These are phyloP conservation scores for Phyllopteryx taeniolatus DNA, from an alignment of 2,113 vertebrate species.

Conservation along the genomic window DNA sequence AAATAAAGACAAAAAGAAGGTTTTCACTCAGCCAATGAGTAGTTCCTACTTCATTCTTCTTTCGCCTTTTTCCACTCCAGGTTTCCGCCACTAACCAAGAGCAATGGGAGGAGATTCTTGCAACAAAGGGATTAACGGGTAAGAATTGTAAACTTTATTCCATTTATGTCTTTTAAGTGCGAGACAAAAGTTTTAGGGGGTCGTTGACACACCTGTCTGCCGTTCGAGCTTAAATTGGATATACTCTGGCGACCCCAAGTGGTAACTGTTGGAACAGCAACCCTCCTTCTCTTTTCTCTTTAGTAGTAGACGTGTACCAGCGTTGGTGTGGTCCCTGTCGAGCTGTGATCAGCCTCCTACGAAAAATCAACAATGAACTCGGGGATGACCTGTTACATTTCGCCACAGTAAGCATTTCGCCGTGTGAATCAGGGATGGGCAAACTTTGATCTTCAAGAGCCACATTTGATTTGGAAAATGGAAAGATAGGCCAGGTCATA, in stretches of 20 bases:
- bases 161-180: background rate
- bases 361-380: slow-evolving; percentile 86
- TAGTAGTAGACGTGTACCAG: slow-evolving; percentile 89
- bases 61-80: slow-evolving; percentile 52
- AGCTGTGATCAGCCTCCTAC: slow-evolving; percentile 83
- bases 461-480: too few species aligned
- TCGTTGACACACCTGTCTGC: background rate
- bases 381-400: slow-evolving; percentile 85
- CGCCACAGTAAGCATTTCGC: slow-evolving; percentile 78
- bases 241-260: slow-evolving; percentile 54
- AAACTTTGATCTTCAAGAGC: too few species aligned
- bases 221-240: slow-evolving; percentile 8
- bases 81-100: slow-evolving; percentile 82
- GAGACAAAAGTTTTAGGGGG: background rate
- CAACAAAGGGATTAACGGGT: slow-evolving; percentile 86
- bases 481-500: too few species aligned
- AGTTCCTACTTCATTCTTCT: background rate
- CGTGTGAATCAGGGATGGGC: too few species aligned
- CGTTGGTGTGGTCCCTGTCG: slow-evolving; percentile 95
- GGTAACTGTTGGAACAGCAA: slow-evolving; percentile 41
- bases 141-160: slow-evolving; percentile 16
- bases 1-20: background rate
- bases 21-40: background rate
- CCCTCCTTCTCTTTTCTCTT: background rate
- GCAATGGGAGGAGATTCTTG: slow-evolving; percentile 88